Evolutionary conservation across 1,140 invertebrate species (phyloP), one percentile per base, ranked within the genome.

Genomic region (Spodoptera frugiperda): DNA sequence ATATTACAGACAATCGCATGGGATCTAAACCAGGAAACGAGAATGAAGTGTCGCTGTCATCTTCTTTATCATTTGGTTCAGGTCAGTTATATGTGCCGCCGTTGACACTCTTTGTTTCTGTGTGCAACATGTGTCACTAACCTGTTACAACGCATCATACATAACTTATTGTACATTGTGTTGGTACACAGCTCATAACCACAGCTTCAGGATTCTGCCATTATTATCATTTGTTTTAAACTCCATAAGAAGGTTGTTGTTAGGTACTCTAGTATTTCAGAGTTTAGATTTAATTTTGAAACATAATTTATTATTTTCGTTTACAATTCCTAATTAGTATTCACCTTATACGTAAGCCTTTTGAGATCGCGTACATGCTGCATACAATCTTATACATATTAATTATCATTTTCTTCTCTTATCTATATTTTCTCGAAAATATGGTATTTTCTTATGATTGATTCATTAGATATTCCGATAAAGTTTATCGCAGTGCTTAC

Each of bases 11-110:
- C 84, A 95, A 95, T 95, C 95, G 95, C 94, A 95, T 95, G 95
- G 96, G 95, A 95, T 96, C 96, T 94, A 96, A 96, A 94, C 96
- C 96, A 86, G 97, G 96, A 94, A 97, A 96, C 94, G 97, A 97
- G 95, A 97, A 96, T 95, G 96, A 97, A 95, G 95, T 97, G 87
- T 93, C 90, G 88, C 90, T 94, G 93, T 88, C 93, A 90, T 86
- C 92, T 84, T 86, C 93, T 90, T 93, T 94, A 91, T 96, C 96
- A 92, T 97, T 96, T 94, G 96, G 96, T 94, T 96, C 96, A 94
- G 96, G 97, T 94, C 95, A 96, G 95, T 97, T 96, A 93, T 95
- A 96, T 95, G 91, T 92, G 87, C 87, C 86, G 84, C 88, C 80
- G 84, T 87, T 89, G 89, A 93, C 91, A 90, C 83, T 86, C 75